These are phyloP conservation scores for Pontoporia blainvillei DNA, from an alignment of 2,113 vertebrate species.

Conservation along the genomic window DNA sequence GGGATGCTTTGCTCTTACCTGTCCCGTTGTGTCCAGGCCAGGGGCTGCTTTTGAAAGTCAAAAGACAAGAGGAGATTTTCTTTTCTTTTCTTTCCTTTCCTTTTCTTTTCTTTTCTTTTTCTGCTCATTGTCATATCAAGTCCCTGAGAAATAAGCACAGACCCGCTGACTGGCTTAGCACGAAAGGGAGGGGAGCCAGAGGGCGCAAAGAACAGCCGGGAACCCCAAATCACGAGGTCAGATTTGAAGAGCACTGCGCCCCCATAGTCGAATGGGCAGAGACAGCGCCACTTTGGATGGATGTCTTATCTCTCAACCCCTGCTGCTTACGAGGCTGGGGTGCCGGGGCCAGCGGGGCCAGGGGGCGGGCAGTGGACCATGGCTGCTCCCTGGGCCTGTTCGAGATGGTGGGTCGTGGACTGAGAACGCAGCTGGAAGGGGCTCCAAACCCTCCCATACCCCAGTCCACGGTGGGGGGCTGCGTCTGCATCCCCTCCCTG, in stretches of 20 bases:
- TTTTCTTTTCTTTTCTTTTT: not conserved
- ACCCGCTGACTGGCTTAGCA: not conserved
- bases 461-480: not conserved
- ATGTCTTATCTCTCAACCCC: not conserved
- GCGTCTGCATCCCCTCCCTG: not conserved
- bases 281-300: not conserved
- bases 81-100: too few species aligned
- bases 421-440: not conserved
- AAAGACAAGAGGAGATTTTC: not conserved
- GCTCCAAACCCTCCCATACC: not conserved
- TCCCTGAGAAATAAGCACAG: not conserved
- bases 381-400: not conserved
- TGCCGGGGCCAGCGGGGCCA: rapidly evolving
- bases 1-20: not conserved
- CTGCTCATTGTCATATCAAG: not conserved
- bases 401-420: not conserved
- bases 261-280: rapidly evolving
- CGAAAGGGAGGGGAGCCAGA: rapidly evolving
- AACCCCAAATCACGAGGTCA: not conserved
- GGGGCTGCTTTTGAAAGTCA: not conserved
- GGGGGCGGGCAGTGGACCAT: rapidly evolving
- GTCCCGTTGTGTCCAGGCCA: not conserved
- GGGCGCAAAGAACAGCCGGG: not conserved
- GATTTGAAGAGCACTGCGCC: not conserved
- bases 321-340: not conserved